Evolutionary conservation across 1,140 invertebrate species (phyloP).

Genomic region (Ganaspis sp.): DNA sequence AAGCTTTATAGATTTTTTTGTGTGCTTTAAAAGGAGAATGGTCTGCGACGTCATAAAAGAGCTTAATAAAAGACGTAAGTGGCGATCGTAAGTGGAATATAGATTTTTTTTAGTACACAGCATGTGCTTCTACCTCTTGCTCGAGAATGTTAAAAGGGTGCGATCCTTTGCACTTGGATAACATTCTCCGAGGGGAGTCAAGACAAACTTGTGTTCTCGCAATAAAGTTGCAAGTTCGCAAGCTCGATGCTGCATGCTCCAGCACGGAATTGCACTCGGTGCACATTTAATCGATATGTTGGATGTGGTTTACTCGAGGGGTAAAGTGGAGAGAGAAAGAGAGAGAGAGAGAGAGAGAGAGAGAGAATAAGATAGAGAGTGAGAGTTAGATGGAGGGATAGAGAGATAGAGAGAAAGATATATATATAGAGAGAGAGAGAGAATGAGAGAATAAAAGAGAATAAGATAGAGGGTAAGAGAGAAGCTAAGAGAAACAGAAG

Average conservation of each 20-base stretch:
- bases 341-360: background rate
- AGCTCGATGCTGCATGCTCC: conserved; percentile 9
- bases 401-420: conserved; percentile 18
- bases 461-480: background rate
- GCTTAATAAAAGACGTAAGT: too few relatives aligned
- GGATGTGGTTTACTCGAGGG: conserved; percentile 24
- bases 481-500: conserved; percentile 8
- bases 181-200: conserved; percentile 1
- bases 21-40: too few relatives aligned
- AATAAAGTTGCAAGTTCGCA: background rate
- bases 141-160: background rate
- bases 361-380: too few relatives aligned
- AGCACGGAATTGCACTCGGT: conserved; percentile 39
- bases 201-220: conserved; percentile 16
- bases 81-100: background rate
- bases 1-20: too few relatives aligned
- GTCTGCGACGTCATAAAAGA: too few relatives aligned
- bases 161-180: background rate
- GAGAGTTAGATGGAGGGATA: background rate
- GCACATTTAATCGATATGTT: conserved; percentile 54
- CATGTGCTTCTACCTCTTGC: background rate
- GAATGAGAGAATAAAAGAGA: conserved; percentile 4
- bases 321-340: background rate
- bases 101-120: background rate
- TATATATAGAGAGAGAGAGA: background rate